Base-by-base conservation (phyloP, 2,797 vertebrate species). In the Philypnodon macrostomus region DNA sequence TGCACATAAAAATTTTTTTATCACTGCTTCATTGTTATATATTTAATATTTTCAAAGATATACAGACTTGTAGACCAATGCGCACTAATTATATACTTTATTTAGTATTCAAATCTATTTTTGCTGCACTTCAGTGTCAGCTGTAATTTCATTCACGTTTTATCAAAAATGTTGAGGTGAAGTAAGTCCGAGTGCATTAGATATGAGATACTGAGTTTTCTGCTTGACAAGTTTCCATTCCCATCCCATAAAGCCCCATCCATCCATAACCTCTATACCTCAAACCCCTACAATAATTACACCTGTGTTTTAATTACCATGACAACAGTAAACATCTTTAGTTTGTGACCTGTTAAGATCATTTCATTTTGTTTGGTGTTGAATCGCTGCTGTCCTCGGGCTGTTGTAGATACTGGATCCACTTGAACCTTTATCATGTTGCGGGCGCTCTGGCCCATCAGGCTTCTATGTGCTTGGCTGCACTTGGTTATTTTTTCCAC, bases 401-500 rank as follows among this genome's bases (percentile, higher is more conserved):
- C 67, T 70, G 72, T 63, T 70, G 85, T 29, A 84, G 83, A 87
- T 85, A 82, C 77, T 64, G 73, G 79, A 83, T 85, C 80, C 80
- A 81, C 82, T 83, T 69, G 71, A n/a, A 73, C 72, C 74, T 85
- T 85, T 86, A 85, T 85, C 79, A 70, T 53, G 62, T 57, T 38
- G 64, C 53, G 58, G 40, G 64, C 53, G 58, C 81, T 69, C 66
- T 52, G 83, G 79, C 70, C 82, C 85, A 81, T 85, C 74, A 75
- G 70, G 72, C 56, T 73, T 77, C 78, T 86, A 53, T 80, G 83
- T 86, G 84, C 52, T 86, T 87, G 83, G 85, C 83, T 87, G 85
- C 84, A 85, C 82, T 87, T 83, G 72, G 77, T 82, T 81, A 88
- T 88, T 89, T 86, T 76, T 85, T 80, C 81, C 77, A 81, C 77